Evolutionary conservation across 2,113 vertebrate genomes (phyloP), one percentile per base, ranked within the genome.

Genomic region (Otocyon megalotis): DNA sequence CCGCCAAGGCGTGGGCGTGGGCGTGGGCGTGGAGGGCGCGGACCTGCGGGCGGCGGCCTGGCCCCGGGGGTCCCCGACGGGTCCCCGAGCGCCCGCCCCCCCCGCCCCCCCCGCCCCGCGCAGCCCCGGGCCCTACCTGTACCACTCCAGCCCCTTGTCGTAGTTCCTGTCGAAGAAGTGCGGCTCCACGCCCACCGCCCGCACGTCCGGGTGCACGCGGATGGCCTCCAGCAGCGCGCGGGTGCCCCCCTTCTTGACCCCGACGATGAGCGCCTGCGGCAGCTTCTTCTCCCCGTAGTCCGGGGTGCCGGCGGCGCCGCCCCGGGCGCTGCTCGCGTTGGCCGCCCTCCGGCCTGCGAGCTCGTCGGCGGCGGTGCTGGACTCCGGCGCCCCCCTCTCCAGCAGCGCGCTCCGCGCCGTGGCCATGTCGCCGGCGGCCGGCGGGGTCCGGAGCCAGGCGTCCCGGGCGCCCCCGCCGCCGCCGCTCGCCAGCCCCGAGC

Each of bases 81-180:
- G 30, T 4, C 14, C 72, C 26, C 3, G 19, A 13, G 2, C n/a
- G 24, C 71, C 67, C 0, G 6, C 3, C 20, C 72, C 67, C 3
- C 30, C 26, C 63, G 10, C 17, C 35, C 1, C 5, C 3, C 24
- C 71, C 77, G 5, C 3, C 30, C 26, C 63, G 10, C 17, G 35
- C 1, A 14, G 53, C 37, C 30, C 69, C 16, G 13, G 89, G 35
- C 94, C 99, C 99, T 99, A 99, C 99, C 99, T 99, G 99, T 99
- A 99, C 99, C 99, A 99, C 97, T 99, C 99, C 98, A 99, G 98
- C 82, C 99, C 99, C 97, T 99, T 99, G 72, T 99, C 99, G 98
- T 99, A 99, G 99, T 99, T 99, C 98, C 99, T 99, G 98, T 99
- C 99, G 99, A 99, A 99, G 98, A 99, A 99, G 98, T 99, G 99